Evolutionary conservation across 2,888 invertebrate genomes (phyloP).

Genomic region (Escarpia spicata): DNA sequence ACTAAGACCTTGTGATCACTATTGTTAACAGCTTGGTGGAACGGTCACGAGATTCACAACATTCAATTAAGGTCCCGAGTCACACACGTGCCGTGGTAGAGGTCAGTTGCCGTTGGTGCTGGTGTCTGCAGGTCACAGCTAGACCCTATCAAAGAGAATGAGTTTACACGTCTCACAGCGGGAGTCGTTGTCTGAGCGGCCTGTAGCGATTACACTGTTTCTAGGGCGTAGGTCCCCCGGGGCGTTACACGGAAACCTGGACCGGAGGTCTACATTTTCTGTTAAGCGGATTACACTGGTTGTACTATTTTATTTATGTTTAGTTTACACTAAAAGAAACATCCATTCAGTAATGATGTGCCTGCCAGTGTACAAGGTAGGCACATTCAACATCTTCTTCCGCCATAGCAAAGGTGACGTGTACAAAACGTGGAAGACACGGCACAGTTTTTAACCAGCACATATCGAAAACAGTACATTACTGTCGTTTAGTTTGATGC

Average conservation of each 20-base stretch:
- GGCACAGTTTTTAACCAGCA: not conserved
- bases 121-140: not conserved
- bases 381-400: not conserved
- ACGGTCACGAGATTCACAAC: not conserved
- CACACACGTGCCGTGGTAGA: not conserved
- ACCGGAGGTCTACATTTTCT: too few relatives aligned
- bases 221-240: not conserved
- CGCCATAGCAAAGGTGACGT: not conserved
- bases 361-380: not conserved
- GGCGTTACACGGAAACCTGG: not conserved
- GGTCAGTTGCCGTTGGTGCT: not conserved
- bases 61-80: not conserved
- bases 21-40: not conserved
- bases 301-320: too few relatives aligned
- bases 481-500: too few relatives aligned
- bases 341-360: not conserved
- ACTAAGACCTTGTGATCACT: not conserved
- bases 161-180: not conserved
- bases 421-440: not conserved
- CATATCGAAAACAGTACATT: too few relatives aligned
- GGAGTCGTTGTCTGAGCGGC: not conserved
- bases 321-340: not conserved
- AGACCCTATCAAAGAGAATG: not conserved
- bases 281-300: too few relatives aligned
- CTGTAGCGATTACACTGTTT: not conserved